phyloP scores from a whole-genome alignment of 2,113 vertebrate genomes.

The Coptodon bakossiorum region DNA sequence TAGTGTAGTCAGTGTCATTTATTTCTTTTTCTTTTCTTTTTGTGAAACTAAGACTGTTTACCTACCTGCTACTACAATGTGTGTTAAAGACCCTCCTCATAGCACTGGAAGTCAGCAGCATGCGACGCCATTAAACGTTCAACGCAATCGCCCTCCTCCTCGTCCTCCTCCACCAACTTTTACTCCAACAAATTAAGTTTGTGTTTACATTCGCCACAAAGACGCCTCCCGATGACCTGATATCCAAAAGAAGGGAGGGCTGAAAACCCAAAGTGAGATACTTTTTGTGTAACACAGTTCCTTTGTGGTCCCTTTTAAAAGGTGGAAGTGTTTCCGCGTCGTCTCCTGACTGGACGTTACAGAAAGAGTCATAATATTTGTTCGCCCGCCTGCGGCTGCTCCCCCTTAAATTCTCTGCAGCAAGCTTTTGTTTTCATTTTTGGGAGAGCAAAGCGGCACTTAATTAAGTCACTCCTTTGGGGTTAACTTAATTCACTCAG shows the following conservation, averaged over 20 bases:
- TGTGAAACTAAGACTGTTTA: constrained; percentile 26
- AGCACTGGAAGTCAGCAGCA: neutral
- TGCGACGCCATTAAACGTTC: neutral
- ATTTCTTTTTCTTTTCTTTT: neutral
- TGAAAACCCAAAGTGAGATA: constrained; percentile 47
- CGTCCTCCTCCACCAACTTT: neutral
- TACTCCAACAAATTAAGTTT: neutral
- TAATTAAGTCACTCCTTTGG: constrained; percentile 13
- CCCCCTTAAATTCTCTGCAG: neutral
- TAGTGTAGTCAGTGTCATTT: constrained; percentile 1
- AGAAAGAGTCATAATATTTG: neutral
- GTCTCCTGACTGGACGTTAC: neutral
- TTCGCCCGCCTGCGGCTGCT: neutral
- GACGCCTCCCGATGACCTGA: neutral
- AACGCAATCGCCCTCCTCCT: neutral
- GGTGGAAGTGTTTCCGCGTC: neutral
- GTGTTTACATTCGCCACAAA: neutral
- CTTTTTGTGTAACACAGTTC: constrained; percentile 7
- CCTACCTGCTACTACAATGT: neutral
- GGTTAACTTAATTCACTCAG: neutral
- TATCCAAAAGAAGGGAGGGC: constrained; percentile 25
- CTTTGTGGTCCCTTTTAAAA: neutral
- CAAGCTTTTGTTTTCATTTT: neutral
- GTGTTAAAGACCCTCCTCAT: constrained; percentile 10
- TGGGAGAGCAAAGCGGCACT: neutral